Conservation (phyloP, 2,888 invertebrate species). For the Ernsta delagoae region DNA sequence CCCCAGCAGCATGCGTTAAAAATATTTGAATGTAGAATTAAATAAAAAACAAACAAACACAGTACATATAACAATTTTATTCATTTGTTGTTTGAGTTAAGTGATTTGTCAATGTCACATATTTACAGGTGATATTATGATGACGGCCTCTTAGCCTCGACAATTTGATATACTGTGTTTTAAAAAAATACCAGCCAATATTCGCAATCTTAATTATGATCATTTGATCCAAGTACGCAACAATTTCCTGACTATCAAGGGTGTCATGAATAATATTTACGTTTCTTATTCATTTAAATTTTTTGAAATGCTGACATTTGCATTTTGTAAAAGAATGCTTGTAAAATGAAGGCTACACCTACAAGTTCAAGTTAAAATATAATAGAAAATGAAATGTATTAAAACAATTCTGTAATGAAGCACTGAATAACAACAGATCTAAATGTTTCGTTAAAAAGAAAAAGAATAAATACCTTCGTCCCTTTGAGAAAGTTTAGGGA, state of each 20-base stretch:
- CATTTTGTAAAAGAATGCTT: neutral
- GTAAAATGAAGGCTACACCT: neutral
- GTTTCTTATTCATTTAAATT: no score
- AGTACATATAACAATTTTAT: no score
- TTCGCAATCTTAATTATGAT: no score
- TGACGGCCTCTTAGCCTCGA: no score
- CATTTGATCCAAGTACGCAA: neutral
- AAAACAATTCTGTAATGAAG: conserved; percentile 5
- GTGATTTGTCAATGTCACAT: no score
- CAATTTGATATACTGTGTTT: no score
- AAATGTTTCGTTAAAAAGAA: neutral
- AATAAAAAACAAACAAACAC: no score
- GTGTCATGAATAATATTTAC: no score
- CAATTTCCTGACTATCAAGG: neutral
- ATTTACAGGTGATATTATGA: no score
- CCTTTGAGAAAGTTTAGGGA: conserved; percentile 1
- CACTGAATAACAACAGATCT: neutral
- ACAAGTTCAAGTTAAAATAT: neutral
- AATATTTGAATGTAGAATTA: neutral
- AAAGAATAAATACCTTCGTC: neutral
- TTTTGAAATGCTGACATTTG: neutral
- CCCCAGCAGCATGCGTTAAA: conserved; percentile 27
- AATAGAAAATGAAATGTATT: neutral
- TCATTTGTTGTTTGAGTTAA: no score
- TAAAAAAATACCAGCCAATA: no score